A percentile compares a stretch with the other conserved stretches of the same genome.
Conservation (phyloP, 1,140 invertebrate species). For the Caenorhabditis brenneri region DNA sequence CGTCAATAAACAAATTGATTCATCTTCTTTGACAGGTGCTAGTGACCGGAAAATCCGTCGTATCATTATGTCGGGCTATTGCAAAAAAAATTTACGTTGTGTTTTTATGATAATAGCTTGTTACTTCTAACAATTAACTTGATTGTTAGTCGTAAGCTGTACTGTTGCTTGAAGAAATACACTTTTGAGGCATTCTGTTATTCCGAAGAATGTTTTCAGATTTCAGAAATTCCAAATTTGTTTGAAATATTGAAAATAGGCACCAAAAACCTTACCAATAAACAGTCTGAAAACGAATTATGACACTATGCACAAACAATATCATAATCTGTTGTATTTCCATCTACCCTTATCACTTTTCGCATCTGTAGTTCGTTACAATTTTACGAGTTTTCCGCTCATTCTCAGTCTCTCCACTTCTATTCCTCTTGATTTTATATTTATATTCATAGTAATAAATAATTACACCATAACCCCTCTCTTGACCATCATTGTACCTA, state of each 20-base stretch:
- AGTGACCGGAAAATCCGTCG: slow-evolving; percentile 28
- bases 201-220: no score
- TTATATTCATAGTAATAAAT: slow-evolving; percentile 8
- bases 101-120: not conserved
- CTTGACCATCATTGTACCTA: not conserved
- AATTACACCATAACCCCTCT: not conserved
- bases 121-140: no score
- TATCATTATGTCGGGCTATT: not conserved
- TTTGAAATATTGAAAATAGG: no score
- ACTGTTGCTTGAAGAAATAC: no score
- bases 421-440: not conserved
- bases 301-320: slow-evolving; percentile 31
- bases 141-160: no score
- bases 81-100: not conserved
- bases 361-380: slow-evolving; percentile 38
- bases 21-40: slow-evolving; percentile 36
- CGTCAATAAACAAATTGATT: slow-evolving; percentile 41
- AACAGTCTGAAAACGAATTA: not conserved
- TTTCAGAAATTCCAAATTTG: no score
- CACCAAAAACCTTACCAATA: not conserved
- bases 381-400: slow-evolving; percentile 16
- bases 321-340: slow-evolving; percentile 6
- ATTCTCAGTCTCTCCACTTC: not conserved
- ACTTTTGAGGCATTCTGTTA: no score
- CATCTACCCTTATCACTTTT: slow-evolving; percentile 19